Evolutionary conservation across 2,888 invertebrate species (phyloP), one percentile per base, ranked within the genome.

Genomic region (Chymomyza procnemis): DNA sequence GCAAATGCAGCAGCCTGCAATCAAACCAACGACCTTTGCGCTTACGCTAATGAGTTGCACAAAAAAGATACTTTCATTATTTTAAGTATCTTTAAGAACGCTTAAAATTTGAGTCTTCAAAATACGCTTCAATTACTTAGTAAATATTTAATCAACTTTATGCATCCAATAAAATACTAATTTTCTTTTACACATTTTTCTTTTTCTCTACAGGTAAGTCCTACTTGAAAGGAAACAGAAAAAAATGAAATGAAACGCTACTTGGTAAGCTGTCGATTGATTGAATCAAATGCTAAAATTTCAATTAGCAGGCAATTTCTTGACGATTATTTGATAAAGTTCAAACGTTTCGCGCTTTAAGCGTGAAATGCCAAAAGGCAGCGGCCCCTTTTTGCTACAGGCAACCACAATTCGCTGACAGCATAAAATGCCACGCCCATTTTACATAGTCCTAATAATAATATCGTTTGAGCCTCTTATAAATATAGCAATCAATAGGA

Each of bases 161-260:
- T n/a, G n/a, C n/a, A n/a, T n/a, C n/a, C n/a, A n/a, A n/a, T n/a
- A n/a, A n/a, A n/a, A n/a, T n/a, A n/a, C n/a, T n/a, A n/a, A n/a
- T n/a, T n/a, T n/a, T n/a, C n/a, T n/a, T n/a, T n/a, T n/a, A n/a
- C n/a, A n/a, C n/a, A n/a, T n/a, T 55, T 21, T 18, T 19, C 14
- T 30, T n/a, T 62, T 48, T 74, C 58, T 54, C 75, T 75, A 41
- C 8, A 74, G 74, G 74, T 74, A 41, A 41, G 2, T 12, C 1
- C 4, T 12, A 41, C 34, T 41, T 41, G 12, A 14, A 62, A 48
- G 21, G 30, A 4, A 54, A 62, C 2, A 26, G 3, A 26, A 26
- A 6, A 26, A 26, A 6, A 26, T n/a, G n/a, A 26, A 22, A 22
- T n/a, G 8, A n/a, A 22, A 16, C 12, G 46, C 3, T 12, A 4